phyloP scores from a whole-genome alignment of 2,797 vertebrate species.

The Anniella stebbinsi region DNA sequence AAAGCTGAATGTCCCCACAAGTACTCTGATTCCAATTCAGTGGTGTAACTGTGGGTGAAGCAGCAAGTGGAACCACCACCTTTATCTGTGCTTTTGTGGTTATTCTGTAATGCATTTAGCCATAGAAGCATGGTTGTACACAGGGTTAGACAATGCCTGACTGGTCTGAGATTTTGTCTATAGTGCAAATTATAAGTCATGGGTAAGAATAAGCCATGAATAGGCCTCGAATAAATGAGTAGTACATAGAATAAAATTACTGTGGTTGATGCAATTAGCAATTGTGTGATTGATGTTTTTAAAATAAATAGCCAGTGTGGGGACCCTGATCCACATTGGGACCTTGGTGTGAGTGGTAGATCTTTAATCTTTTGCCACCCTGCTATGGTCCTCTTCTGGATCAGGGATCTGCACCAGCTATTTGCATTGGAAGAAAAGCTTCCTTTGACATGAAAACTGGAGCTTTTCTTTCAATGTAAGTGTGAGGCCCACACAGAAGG shows the following conservation, averaged over 20 bases:
- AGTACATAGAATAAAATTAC: background rate
- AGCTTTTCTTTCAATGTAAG: no score
- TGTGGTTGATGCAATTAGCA: background rate
- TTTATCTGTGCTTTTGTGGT: constrained; percentile 7
- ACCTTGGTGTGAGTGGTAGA: background rate
- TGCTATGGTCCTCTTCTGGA: no score
- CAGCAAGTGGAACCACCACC: background rate
- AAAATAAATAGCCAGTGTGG: background rate
- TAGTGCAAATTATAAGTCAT: background rate
- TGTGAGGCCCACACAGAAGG: no score
- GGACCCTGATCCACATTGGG: background rate
- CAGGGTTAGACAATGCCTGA: background rate
- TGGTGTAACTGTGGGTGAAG: constrained; percentile 4
- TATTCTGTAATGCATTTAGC: constrained; percentile 4
- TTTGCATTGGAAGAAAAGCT: no score
- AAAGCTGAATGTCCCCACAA: background rate
- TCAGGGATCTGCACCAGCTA: no score
- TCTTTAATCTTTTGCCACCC: no score
- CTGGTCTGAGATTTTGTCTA: background rate
- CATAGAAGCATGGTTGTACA: background rate
- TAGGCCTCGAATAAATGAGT: background rate
- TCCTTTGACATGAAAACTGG: no score
- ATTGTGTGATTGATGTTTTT: background rate
- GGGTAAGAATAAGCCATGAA: background rate
- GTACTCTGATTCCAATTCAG: background rate